Base-by-base conservation (phyloP, 2,888 invertebrate genomes). In the Gymnosoma rotundatum region DNA sequence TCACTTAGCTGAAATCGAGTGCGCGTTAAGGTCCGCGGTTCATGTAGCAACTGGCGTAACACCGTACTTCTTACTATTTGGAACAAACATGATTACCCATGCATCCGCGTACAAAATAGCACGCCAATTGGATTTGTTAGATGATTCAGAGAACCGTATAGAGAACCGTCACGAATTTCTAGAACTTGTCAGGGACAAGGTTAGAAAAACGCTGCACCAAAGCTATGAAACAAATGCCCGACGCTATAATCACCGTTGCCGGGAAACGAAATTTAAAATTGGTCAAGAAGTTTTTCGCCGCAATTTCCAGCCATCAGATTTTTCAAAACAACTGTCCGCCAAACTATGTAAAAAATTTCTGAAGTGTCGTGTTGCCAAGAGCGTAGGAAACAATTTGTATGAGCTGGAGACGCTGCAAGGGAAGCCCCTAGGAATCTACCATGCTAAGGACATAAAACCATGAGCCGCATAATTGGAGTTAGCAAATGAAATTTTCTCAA, bases 1-100 rank as follows among this genome's bases (percentile, higher is more conserved):
- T 20, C 61, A 61, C 16, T 18, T 58, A 8, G 25, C 25, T 6
- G 58, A 58, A 3, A 58, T 58, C 1, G 58, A 58, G 14, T 32
- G 58, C n/a, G 58, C 58, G 0, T n/a, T 58, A 9, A 6, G 58
- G 12, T 58, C 58, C 0, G n/a, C 58, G 12, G 61, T 61, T 6
- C 61, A 61, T n/a, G 12, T 18, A 10, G 61, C 61, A 5, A 61
- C 12, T 2, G 42, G 61, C 0, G 18, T 42, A 18, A 61, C 61
- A 20, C 61, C 61, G 12, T 61, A 61, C 42, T 61, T 61, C 18
- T 42, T 18, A 5, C 16, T 58, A 9, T 58, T 58, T 58, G 58
- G 58, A 2, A 58, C 58, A 5, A 58, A 58, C n/a, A 58, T 58
- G 58, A 58, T 58, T n/a, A 58, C 58, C 6, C 36, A 58, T n/a